These are phyloP conservation scores for Araneus ventricosus DNA, from an alignment of 1,140 invertebrate genomes.

Conservation along the genomic window DNA sequence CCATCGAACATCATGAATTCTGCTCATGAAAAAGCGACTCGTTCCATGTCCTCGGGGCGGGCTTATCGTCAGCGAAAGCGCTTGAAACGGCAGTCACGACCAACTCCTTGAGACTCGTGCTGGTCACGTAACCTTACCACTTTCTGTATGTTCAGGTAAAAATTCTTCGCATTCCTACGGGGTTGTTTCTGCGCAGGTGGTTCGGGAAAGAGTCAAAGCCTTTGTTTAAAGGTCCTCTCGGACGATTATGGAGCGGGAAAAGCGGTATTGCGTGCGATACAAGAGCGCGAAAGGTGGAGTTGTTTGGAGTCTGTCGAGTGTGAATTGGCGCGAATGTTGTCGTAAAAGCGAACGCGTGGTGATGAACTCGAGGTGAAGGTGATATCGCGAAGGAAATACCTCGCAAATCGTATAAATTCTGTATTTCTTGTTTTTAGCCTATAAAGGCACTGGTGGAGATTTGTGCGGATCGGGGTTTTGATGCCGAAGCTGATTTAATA, in stretches of 20 bases:
- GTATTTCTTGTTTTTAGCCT: no score
- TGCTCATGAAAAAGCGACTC: not conserved
- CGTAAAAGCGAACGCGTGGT: not conserved
- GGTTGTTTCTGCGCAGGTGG: slow-evolving; percentile 29
- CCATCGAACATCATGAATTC: not conserved
- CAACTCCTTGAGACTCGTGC: not conserved
- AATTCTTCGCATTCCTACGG: slow-evolving; percentile 20
- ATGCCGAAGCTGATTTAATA: no score
- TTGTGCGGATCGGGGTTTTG: no score
- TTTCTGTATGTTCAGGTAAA: slow-evolving; percentile 43
- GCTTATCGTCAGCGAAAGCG: not conserved
- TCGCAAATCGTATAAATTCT: no score
- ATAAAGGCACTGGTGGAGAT: no score
- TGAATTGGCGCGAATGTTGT: not conserved
- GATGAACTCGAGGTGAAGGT: not conserved
- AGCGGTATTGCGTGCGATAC: slow-evolving; percentile 5
- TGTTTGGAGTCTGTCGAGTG: not conserved
- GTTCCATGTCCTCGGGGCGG: not conserved
- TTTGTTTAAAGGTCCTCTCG: slow-evolving; percentile 11
- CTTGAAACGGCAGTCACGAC: slow-evolving; percentile 27
- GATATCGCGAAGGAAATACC: no score
- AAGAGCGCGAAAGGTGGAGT: not conserved
- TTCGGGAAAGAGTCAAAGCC: not conserved
- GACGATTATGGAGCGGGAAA: not conserved
- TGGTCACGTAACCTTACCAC: not conserved